A percentile compares a stretch with the other conserved stretches of the same genome.
Conservation (phyloP, 2,888 invertebrate genomes). For the Pseudoips prasinana region DNA sequence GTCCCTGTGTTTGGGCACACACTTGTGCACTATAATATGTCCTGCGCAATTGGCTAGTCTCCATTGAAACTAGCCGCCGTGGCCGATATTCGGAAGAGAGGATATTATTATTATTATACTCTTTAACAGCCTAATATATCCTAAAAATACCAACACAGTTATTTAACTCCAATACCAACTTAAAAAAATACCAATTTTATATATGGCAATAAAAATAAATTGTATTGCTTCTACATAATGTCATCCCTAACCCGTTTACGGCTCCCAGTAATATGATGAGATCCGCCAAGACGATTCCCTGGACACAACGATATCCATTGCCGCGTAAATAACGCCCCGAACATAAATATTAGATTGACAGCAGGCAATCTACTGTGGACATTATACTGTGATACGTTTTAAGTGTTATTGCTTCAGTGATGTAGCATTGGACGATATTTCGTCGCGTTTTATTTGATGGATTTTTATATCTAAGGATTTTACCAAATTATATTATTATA, state of each 20-base stretch:
- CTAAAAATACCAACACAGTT: constrained; percentile 9
- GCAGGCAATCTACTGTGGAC: constrained; percentile 55
- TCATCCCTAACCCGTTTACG: constrained; percentile 44
- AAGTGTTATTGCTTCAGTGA: constrained; percentile 45
- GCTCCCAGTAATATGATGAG: constrained; percentile 46
- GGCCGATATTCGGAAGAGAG: too few relatives aligned
- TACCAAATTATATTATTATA: constrained; percentile 19
- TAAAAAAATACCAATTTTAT: constrained; percentile 27
- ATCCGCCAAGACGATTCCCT: constrained; percentile 46
- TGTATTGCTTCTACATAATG: constrained; percentile 33
- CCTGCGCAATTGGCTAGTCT: too few relatives aligned
- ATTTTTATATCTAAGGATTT: constrained; percentile 13
- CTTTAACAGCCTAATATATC: constrained; percentile 4
- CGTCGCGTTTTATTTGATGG: constrained; percentile 9
- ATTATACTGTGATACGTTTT: constrained; percentile 42
- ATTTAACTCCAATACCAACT: constrained; percentile 27
- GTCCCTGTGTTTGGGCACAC: too few relatives aligned
- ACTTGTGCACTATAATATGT: too few relatives aligned
- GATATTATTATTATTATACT: too few relatives aligned
- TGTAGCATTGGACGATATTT: constrained; percentile 9
- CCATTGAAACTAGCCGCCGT: too few relatives aligned
- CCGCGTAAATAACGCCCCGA: constrained; percentile 46
- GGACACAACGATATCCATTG: constrained; percentile 57
- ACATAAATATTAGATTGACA: constrained; percentile 65
- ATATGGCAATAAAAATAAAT: constrained; percentile 35